A percentile compares a stretch with the other conserved stretches of the same genome.
phyloP scores from a whole-genome alignment of 2,113 vertebrate genomes.

The Illadopsis cleaveri region DNA sequence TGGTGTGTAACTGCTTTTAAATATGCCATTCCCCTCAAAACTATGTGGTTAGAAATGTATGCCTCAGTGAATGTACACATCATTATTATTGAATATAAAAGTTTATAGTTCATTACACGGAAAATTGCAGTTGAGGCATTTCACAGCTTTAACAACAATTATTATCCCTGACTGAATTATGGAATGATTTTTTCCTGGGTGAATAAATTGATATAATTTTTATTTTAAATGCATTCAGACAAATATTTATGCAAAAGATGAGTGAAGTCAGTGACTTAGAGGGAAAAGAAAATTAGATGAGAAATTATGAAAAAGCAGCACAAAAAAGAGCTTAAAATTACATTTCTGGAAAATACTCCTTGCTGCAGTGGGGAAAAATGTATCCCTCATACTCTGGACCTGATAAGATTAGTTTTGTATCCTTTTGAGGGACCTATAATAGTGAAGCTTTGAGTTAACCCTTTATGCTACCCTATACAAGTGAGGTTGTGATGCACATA shows the following conservation, averaged over 20 bases:
- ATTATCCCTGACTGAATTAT: constrained; percentile 17
- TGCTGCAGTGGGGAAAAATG: background rate
- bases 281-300: background rate
- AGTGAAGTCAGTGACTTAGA: background rate
- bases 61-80: constrained; percentile 2
- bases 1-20: constrained; percentile 40
- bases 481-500: fast-evolving
- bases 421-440: background rate
- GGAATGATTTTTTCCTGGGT: background rate
- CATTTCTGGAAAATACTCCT: background rate
- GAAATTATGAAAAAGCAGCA: background rate
- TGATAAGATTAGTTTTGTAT: background rate
- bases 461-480: background rate
- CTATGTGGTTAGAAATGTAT: constrained; percentile 23
- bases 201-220: constrained; percentile 1
- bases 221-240: background rate
- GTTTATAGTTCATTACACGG: constrained; percentile 36
- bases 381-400: background rate
- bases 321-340: background rate
- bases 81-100: constrained; percentile 48
- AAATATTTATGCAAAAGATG: background rate
- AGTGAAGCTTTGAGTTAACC: background rate
- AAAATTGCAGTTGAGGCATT: constrained; percentile 38
- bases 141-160: constrained; percentile 27
- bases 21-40: constrained; percentile 31